Percentiles rank a stretch among this genome's conserved stretches.
Conservation (phyloP, 2,797 vertebrate genomes). For the Enteromius radiatus region DNA sequence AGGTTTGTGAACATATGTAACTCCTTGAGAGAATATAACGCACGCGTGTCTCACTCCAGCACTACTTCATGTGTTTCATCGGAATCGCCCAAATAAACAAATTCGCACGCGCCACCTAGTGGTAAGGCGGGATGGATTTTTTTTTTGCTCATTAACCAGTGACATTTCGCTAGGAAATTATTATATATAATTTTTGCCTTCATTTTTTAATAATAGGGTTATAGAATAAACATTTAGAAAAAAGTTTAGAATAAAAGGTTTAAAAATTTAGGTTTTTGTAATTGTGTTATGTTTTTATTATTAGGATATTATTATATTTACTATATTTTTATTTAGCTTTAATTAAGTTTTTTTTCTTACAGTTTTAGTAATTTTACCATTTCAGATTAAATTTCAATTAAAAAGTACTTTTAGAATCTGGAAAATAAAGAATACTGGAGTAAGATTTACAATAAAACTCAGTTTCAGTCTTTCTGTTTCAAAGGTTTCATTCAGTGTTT, state of each 20-base stretch:
- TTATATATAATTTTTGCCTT: background rate
- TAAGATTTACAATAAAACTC: background rate
- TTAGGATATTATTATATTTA: background rate
- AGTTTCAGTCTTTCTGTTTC: background rate
- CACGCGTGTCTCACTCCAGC: conserved; percentile 1
- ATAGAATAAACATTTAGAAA: no score
- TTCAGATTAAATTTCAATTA: background rate
- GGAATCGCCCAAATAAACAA: background rate
- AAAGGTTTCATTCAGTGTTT: background rate
- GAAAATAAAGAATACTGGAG: background rate
- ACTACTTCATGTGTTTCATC: conserved; percentile 3
- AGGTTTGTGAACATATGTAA: conserved; percentile 24
- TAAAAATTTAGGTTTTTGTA: background rate
- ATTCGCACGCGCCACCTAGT: background rate
- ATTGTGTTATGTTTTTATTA: background rate
- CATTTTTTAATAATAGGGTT: no score
- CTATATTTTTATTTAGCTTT: background rate
- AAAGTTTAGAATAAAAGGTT: no score
- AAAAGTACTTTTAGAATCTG: background rate
- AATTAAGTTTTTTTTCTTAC: background rate
- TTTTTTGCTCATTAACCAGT: no score
- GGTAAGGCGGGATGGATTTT: background rate
- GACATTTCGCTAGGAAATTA: background rate
- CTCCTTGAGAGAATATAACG: background rate
- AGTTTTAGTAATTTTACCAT: background rate